phyloP scores from a whole-genome alignment of 2,888 invertebrate species.

The Apotomis capreana region DNA sequence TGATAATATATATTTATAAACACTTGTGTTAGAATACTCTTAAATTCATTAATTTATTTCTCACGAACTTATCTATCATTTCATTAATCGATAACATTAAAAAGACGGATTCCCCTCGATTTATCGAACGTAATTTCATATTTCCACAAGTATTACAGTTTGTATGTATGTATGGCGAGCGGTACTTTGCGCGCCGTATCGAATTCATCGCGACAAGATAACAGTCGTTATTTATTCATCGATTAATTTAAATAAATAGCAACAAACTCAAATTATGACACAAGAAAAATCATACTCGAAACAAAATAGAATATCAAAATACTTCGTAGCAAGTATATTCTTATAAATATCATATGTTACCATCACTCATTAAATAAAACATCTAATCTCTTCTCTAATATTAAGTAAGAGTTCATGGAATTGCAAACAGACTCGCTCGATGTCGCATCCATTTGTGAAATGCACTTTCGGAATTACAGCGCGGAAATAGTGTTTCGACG shows the following conservation, averaged over 20 bases:
- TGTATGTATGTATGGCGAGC: conserved; percentile 34
- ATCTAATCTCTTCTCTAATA: conserved; percentile 79
- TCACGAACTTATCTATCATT: conserved; percentile 81
- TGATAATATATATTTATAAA: conserved; percentile 84
- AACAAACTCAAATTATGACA: conserved; percentile 80
- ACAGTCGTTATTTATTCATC: conserved; percentile 65
- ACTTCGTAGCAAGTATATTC: conserved; percentile 75
- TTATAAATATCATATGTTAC: conserved; percentile 80
- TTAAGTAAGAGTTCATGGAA: conserved; percentile 76
- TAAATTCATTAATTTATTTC: conserved; percentile 82
- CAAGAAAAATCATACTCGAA: conserved; percentile 74
- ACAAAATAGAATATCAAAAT: conserved; percentile 76
- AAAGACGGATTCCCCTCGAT: conserved; percentile 73
- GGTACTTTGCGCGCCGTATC: conserved; percentile 29
- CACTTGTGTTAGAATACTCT: conserved; percentile 84
- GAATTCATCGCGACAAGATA: conserved; percentile 39
- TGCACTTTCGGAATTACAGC: conserved; percentile 42
- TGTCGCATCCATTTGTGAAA: conserved; percentile 38
- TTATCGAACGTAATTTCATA: conserved; percentile 52
- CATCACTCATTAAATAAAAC: conserved; percentile 81
- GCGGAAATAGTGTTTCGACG: conserved; percentile 48
- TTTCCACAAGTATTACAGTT: conserved; percentile 51
- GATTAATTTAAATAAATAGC: conserved; percentile 79
- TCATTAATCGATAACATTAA: conserved; percentile 78
- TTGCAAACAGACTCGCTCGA: conserved; percentile 69